phyloP scores from a whole-genome alignment of 2,888 invertebrate genomes.

The Rotaria magnacalcarata region DNA sequence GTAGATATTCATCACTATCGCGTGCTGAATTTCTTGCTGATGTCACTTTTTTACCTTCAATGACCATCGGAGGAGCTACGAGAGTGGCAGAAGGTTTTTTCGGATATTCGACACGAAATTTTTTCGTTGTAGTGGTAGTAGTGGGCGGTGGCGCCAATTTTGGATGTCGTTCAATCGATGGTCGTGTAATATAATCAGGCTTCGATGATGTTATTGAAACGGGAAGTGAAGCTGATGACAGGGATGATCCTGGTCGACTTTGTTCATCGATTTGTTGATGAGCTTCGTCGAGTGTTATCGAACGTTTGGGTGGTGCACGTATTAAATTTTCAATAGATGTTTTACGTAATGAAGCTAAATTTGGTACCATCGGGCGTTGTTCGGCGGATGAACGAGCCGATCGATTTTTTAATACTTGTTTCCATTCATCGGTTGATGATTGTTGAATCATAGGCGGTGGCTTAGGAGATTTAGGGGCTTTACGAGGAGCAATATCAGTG shows the following conservation, averaged over 20 bases:
- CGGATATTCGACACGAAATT: neutral
- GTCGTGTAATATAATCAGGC: constrained; percentile 14
- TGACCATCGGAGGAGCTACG: neutral
- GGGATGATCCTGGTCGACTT: neutral
- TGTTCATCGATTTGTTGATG: constrained; percentile 1
- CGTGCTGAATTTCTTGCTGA: constrained; percentile 11
- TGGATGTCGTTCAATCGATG: neutral
- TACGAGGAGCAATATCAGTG: neutral
- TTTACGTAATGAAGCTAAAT: neutral
- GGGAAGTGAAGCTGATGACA: neutral
- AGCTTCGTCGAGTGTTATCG: neutral
- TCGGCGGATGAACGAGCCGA: neutral
- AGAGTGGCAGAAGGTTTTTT: neutral
- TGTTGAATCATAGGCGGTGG: neutral
- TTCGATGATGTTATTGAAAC: constrained; percentile 25
- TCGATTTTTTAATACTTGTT: neutral
- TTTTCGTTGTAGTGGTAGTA: neutral
- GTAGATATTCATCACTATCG: neutral
- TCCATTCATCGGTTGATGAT: neutral
- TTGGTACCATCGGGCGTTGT: neutral
- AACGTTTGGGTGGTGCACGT: constrained; percentile 16
- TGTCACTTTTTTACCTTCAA: constrained; percentile 31
- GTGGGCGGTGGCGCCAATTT: neutral
- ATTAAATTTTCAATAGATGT: neutral
- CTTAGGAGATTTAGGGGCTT: neutral